Conservation (phyloP, 2,888 invertebrate species). For the Amblyteles armatorius region DNA sequence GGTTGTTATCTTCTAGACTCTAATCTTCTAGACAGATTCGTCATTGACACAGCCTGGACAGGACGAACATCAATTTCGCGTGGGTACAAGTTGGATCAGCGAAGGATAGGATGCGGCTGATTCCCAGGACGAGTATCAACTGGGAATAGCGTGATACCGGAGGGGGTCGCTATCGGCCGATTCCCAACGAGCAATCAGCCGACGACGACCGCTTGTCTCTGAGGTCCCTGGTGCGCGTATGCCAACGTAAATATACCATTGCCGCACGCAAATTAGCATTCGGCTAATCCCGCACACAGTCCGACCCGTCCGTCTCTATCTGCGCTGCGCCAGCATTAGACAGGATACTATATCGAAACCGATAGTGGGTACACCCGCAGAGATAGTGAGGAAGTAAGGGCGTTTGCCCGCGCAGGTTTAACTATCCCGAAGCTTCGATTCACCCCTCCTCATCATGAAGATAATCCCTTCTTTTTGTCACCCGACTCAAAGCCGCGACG, state of each 20-base stretch:
- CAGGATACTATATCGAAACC: constrained; percentile 22
- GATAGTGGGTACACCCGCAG: constrained; percentile 14
- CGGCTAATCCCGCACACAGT: constrained; percentile 29
- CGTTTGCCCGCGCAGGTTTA: not conserved
- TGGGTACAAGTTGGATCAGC: not conserved
- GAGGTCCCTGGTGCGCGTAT: constrained; percentile 38
- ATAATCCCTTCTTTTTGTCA: constrained; percentile 39
- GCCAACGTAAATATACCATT: constrained; percentile 19
- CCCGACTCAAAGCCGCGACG: not conserved
- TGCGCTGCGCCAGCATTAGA: constrained; percentile 1
- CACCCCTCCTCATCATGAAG: not conserved
- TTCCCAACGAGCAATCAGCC: constrained; percentile 31
- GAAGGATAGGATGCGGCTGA: constrained; percentile 23
- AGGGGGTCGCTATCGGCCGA: constrained; percentile 35
- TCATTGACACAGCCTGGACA: not conserved
- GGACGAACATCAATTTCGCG: not conserved
- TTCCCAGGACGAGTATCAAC: constrained; percentile 16
- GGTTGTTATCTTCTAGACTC: too few relatives aligned
- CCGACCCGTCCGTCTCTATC: constrained; percentile 9
- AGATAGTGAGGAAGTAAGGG: not conserved
- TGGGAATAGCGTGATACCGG: constrained; percentile 43
- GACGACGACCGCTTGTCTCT: constrained; percentile 39
- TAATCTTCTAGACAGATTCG: not conserved
- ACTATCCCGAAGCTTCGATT: constrained; percentile 7
- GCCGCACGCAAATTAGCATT: constrained; percentile 30